A percentile compares a stretch with the other conserved stretches of the same genome.
These are phyloP conservation scores for Charadrius vociferus DNA, from an alignment of 2,113 vertebrate genomes.

Conservation along the genomic window DNA sequence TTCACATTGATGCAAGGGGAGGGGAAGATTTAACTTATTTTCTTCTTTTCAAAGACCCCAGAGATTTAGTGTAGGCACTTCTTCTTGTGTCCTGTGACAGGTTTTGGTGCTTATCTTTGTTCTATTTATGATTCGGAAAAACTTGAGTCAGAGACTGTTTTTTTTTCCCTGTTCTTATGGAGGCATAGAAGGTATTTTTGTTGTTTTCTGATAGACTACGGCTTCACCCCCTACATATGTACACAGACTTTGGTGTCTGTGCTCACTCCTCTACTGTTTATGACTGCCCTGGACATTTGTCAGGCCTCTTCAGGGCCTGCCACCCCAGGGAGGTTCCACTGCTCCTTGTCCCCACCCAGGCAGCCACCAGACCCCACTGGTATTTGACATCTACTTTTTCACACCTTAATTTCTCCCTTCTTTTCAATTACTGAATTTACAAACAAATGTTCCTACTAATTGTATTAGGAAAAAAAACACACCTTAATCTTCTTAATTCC, in stretches of 20 bases:
- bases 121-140: background rate
- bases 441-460: background rate
- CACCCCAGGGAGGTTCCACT: accelerated
- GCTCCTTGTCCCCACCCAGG: background rate
- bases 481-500: background rate
- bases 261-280: background rate
- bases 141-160: accelerated
- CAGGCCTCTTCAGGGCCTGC: background rate
- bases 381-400: background rate
- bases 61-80: background rate
- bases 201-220: background rate
- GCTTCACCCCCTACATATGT: accelerated
- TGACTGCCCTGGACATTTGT: background rate
- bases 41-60: background rate
- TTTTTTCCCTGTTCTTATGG: background rate
- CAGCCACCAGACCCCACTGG: accelerated
- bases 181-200: background rate
- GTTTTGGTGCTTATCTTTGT: background rate
- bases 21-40: background rate
- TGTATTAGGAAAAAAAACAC: background rate
- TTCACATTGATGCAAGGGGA: background rate
- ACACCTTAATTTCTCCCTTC: background rate
- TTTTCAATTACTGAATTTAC: background rate
- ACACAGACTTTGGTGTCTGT: background rate
- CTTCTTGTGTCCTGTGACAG: background rate